Percentiles rank a stretch among this genome's conserved stretches.
Evolutionary conservation across 2,113 vertebrate species (phyloP).

Genomic region (Xiphophorus maculatus): DNA sequence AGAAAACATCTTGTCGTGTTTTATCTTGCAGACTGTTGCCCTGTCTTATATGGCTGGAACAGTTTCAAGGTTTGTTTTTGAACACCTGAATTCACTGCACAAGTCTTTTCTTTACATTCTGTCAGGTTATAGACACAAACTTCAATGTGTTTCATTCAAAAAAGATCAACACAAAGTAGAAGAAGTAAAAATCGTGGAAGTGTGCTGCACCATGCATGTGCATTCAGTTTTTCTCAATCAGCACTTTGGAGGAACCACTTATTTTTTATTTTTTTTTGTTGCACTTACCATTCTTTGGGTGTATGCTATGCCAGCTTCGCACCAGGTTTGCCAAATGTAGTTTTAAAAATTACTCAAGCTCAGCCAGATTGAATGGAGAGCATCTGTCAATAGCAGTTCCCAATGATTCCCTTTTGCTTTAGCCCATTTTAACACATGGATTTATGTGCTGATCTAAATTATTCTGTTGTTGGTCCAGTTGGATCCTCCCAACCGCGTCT

Average conservation of each 20-base stretch:
- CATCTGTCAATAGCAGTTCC: no score
- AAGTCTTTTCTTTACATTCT: neutral
- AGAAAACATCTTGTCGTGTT: conserved; percentile 10
- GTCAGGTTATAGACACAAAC: neutral
- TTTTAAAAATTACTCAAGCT: no score
- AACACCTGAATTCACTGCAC: neutral
- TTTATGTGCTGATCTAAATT: no score
- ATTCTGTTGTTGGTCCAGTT: no score
- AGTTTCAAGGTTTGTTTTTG: conserved; percentile 85
- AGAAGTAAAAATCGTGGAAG: neutral
- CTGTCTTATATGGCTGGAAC: conserved; percentile 91
- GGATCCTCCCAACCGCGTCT: no score
- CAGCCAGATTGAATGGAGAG: no score
- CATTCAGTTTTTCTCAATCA: neutral
- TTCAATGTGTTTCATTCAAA: neutral
- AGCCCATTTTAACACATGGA: no score
- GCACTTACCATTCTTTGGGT: no score
- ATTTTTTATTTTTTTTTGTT: neutral
- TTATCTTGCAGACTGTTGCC: conserved; percentile 85
- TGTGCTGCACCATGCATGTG: neutral
- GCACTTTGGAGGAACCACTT: neutral
- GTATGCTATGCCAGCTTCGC: no score
- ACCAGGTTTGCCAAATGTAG: no score
- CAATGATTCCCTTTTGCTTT: no score
- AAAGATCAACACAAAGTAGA: neutral